Evolutionary conservation across 2,797 vertebrate species (phyloP), one percentile per base, ranked within the genome.

Genomic region (Sphaeramia orbicularis): DNA sequence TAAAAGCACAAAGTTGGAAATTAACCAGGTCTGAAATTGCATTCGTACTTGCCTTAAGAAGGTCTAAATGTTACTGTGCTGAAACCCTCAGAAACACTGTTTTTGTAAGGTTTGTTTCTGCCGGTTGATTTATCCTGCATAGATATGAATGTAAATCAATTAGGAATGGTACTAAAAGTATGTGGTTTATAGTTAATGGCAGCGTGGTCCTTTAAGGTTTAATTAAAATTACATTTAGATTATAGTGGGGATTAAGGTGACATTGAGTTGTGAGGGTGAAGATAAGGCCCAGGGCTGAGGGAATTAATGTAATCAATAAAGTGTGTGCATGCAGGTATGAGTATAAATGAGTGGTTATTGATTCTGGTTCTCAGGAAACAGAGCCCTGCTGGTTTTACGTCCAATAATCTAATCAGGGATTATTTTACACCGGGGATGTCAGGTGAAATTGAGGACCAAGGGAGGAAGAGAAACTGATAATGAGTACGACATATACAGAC

Each of bases 331-430:
- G 16, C 59, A 69, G 60, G 66, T 62, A 62, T 75, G 70, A 73
- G 78, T 80, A 71, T 74, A 66, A 61, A 80, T 71, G 60, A 59
- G 68, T 11, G 8, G 7, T 41, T 59, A 85, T 72, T 47, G 78
- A 87, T 81, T 42, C 10, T 30, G 44, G 67, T 66, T 7, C 6
- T 60, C 64, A 56, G 63, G 47, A 69, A 40, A 66, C 69, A 32
- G 43, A 71, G 60, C 19, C n/a, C 55, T 19, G 67, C 60, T 68
- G 65, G 11, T 76, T 78, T 81, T 55, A 30, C 69, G 38, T 59
- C 42, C 57, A 52, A 8, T 43, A 37, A 81, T 61, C 60, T 73
- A 71, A 69, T 81, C 47, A 37, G 71, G 30, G 54, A 52, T 66
- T 78, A 65, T 71, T 66, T 79, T 49, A 51, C 63, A 70, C 63